Percentiles rank a stretch among this genome's conserved stretches.
phyloP scores from a whole-genome alignment of 2,113 vertebrate genomes.

The Podarcis muralis region DNA sequence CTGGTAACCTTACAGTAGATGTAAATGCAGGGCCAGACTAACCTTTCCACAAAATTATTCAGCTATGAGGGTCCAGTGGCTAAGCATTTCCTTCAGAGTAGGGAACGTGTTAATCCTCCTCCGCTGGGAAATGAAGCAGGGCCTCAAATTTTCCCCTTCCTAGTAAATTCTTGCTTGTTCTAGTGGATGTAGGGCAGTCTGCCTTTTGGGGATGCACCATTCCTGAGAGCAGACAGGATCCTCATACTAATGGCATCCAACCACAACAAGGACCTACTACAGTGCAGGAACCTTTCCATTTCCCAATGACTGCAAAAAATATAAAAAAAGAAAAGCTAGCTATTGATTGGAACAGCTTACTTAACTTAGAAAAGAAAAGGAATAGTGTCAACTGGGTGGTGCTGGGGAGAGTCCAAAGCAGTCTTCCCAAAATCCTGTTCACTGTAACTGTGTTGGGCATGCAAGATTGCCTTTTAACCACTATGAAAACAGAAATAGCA shows the following conservation, averaged over 20 bases:
- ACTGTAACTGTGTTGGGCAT: too few species aligned
- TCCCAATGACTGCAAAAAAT: not conserved
- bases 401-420: not conserved
- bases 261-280: not conserved
- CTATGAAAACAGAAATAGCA: not conserved
- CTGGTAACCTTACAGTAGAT: not conserved
- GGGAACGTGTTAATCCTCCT: not conserved
- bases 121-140: not conserved
- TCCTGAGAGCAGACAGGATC: not conserved
- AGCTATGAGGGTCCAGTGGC: too few species aligned
- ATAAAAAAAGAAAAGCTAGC: not conserved
- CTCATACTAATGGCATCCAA: not conserved
- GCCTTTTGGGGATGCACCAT: not conserved
- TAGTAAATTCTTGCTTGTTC: not conserved
- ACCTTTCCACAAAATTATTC: not conserved
- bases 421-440: not conserved
- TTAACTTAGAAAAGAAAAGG: not conserved
- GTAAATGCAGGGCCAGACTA: not conserved
- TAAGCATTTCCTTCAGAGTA: not conserved
- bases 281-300: not conserved
- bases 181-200: not conserved
- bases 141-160: not conserved
- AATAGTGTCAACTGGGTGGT: not conserved
- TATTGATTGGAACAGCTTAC: not conserved
- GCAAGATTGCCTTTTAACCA: not conserved